Evolutionary conservation across 2,888 invertebrate species (phyloP), one percentile per base, ranked within the genome.

Genomic region (Cephus nigrinus): DNA sequence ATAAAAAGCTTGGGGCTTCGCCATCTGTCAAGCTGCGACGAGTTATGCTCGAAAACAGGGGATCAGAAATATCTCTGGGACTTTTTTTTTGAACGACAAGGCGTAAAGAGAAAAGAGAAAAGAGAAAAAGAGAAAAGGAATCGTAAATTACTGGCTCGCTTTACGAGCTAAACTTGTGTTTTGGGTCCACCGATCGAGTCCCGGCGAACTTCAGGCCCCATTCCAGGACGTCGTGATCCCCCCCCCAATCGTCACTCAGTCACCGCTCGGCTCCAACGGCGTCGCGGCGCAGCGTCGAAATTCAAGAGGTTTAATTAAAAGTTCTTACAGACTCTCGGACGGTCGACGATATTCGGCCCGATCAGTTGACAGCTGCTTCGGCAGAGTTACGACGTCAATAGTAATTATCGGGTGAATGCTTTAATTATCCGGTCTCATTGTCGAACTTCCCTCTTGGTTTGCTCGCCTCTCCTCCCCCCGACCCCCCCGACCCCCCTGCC

Each of bases 401-500:
- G 86, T 84, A 85, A 88, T 87, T 84, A 86, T 84, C 83, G 84
- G 80, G 79, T 81, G 83, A 83, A 87, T 82, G 82, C 83, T 87
- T 80, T 87, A 87, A 87, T 88, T 84, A 86, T 87, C 83, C 82
- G 81, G 80, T 75, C 69, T 75, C 78, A 72, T 78, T 78, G 77
- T 78, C 75, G 72, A 78, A 75, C 68, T 55, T 32, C 69, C 40
- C 40, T 40, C 15, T 40, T 40, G 40, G 71, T 40, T 40, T 40
- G 5, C 40, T 40, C 40, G 40, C 40, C 40, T 15, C 12, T 1
- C 36, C 35, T 35, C 11, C 1, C 11, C 35, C 11, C 4, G 3
- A 3, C 32, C 3, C 4, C 0, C 40, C 40, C 40, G 15, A 0
- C 15, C 15, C 0, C 2, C 15, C 15, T 1, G 15, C 40, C 40